Evolutionary conservation across 2,888 invertebrate genomes (phyloP).

Genomic region (Eueremaeus valkanovi): DNA sequence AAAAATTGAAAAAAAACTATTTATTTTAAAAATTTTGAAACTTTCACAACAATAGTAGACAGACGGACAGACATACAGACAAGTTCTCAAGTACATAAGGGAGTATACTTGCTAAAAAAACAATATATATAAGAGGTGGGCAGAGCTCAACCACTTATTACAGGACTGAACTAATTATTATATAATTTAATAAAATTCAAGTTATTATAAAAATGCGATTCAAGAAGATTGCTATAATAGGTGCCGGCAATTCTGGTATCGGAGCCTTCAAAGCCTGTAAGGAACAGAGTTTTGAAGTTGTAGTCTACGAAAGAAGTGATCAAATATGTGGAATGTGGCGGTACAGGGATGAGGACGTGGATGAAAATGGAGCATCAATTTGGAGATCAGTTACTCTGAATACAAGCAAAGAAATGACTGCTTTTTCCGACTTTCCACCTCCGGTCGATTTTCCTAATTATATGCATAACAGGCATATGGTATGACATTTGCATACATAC

Average conservation of each 20-base stretch:
- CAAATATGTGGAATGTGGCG: slow-evolving; percentile 53
- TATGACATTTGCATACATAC: slow-evolving; percentile 41
- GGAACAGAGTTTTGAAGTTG: slow-evolving; percentile 51
- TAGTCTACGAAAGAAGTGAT: slow-evolving; percentile 51
- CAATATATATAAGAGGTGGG: too few relatives aligned
- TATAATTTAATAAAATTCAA: too few relatives aligned
- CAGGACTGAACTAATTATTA: too few relatives aligned
- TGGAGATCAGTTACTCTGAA: slow-evolving; percentile 53
- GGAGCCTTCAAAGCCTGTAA: slow-evolving; percentile 52
- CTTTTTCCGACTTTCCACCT: slow-evolving; percentile 53
- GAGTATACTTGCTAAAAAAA: too few relatives aligned
- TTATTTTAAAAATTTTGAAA: too few relatives aligned
- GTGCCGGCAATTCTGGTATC: slow-evolving; percentile 54
- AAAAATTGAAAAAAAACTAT: too few relatives aligned
- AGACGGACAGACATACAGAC: too few relatives aligned
- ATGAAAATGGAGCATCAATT: slow-evolving; percentile 50
- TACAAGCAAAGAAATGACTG: slow-evolving; percentile 53
- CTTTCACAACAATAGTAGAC: too few relatives aligned
- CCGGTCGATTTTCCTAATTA: slow-evolving; percentile 51
- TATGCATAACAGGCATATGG: slow-evolving; percentile 52
- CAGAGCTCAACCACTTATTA: too few relatives aligned
- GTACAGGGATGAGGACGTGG: slow-evolving; percentile 47
- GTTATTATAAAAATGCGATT: too few relatives aligned
- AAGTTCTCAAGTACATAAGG: too few relatives aligned
- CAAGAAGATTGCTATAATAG: slow-evolving; percentile 49